These are phyloP conservation scores for Julus scandinavius DNA, from an alignment of 2,888 invertebrate species.

Conservation along the genomic window DNA sequence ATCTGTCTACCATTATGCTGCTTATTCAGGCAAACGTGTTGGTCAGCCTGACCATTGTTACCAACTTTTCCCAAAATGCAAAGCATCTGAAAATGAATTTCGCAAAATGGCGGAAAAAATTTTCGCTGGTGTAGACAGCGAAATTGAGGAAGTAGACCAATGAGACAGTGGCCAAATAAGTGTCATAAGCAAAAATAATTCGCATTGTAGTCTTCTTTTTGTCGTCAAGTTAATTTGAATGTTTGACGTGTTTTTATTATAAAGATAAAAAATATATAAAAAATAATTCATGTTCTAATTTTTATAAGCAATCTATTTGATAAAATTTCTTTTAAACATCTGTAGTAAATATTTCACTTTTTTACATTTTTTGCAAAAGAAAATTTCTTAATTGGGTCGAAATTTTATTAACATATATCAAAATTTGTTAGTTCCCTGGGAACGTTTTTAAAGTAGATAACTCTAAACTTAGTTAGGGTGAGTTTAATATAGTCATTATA, in stretches of 20 bases:
- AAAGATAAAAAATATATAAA: conserved; percentile 19
- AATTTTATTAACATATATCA: not conserved
- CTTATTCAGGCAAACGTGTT: conserved; percentile 50
- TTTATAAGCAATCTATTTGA: not conserved
- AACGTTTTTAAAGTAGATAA: conserved; percentile 17
- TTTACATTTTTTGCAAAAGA: not conserved
- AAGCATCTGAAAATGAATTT: conserved; percentile 54
- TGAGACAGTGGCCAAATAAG: conserved; percentile 15
- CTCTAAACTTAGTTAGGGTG: conserved; percentile 22
- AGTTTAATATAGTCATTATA: conserved; percentile 15
- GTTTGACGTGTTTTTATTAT: conserved; percentile 35
- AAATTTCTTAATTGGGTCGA: not conserved
- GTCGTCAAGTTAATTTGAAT: not conserved
- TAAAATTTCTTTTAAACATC: not conserved
- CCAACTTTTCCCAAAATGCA: conserved; percentile 56
- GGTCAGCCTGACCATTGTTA: conserved; percentile 40
- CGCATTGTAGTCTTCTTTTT: not conserved
- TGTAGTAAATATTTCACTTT: not conserved
- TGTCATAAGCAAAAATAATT: not conserved
- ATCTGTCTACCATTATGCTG: conserved; percentile 56
- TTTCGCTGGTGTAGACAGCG: conserved; percentile 52
- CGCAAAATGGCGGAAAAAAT: conserved; percentile 56
- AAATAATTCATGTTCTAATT: conserved; percentile 40
- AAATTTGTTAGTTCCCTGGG: not conserved
- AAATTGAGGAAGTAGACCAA: conserved; percentile 53